Conservation (phyloP, 1,140 invertebrate species). For the Myzus persicae region DNA sequence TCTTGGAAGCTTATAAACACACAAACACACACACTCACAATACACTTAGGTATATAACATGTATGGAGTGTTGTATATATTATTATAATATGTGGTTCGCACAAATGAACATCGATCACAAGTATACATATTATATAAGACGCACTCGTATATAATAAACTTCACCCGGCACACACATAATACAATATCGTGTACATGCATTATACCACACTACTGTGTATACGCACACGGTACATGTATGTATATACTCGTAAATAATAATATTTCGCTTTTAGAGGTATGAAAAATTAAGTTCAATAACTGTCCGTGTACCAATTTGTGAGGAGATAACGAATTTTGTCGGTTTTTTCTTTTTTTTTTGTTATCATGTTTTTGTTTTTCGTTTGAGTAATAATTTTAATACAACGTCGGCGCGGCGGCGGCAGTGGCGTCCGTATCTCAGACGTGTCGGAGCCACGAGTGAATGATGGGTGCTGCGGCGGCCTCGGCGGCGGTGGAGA, state of each 20-base stretch:
- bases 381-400: constrained; percentile 18
- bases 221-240: neutral
- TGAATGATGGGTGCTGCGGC: neutral
- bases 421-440: neutral
- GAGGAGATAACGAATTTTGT: neutral
- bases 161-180: neutral
- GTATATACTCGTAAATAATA: neutral
- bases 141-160: neutral
- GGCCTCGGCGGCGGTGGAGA: neutral
- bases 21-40: neutral
- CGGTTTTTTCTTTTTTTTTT: neutral
- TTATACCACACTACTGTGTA: neutral
- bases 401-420: neutral
- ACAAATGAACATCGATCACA: constrained; percentile 16
- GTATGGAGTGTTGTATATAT: neutral
- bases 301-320: constrained; percentile 16
- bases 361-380: neutral
- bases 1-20: neutral
- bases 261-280: neutral
- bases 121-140: neutral
- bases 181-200: neutral
- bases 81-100: neutral
- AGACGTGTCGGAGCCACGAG: neutral
- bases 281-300: constrained; percentile 45
- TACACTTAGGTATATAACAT: neutral